A percentile compares a stretch with the other conserved stretches of the same genome.
Conservation (phyloP, 2,888 invertebrate species). For the Entomobrya proxima region DNA sequence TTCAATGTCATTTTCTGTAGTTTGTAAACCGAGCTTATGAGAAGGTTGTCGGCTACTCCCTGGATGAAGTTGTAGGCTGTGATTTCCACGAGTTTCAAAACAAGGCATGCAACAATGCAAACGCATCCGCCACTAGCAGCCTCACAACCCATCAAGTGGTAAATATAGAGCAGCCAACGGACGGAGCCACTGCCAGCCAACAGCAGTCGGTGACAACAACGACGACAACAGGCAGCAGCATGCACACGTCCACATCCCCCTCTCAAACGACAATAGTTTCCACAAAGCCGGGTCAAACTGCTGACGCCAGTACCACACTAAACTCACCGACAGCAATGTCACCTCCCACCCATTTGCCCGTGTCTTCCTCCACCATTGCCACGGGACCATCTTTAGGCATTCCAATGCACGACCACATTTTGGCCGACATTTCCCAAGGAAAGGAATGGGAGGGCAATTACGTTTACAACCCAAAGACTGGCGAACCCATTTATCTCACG, state of each 20-base stretch:
- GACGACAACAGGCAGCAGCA: conserved; percentile 25
- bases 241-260: conserved; percentile 40
- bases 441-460: conserved; percentile 88
- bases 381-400: conserved; percentile 59
- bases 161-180: background rate
- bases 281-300: conserved; percentile 12
- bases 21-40: conserved; percentile 92
- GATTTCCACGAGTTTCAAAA: conserved; percentile 81
- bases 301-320: background rate
- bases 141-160: conserved; percentile 13
- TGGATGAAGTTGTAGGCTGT: conserved; percentile 82
- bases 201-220: background rate
- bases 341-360: conserved; percentile 60
- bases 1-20: conserved; percentile 78
- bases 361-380: conserved; percentile 48
- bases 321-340: conserved; percentile 59
- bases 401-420: conserved; percentile 79
- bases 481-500: conserved; percentile 86
- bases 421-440: conserved; percentile 82
- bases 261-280: conserved; percentile 39
- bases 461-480: conserved; percentile 85
- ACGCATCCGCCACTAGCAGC: conserved; percentile 69
- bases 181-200: conserved; percentile 16
- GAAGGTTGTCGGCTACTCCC: conserved; percentile 86
- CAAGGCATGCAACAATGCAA: conserved; percentile 77